Conservation (phyloP, 2,797 vertebrate genomes). For the Merluccius polli region DNA sequence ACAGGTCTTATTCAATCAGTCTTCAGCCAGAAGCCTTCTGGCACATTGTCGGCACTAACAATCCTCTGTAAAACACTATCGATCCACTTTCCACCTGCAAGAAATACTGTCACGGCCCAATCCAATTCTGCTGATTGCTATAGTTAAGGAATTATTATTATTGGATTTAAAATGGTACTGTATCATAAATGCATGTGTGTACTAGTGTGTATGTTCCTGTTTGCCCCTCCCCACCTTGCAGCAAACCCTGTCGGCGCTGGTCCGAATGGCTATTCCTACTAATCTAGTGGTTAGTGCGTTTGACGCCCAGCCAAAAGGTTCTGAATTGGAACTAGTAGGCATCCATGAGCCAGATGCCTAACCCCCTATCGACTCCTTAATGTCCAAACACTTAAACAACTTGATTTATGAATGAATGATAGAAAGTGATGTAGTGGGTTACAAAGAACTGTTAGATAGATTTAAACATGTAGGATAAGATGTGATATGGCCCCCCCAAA, state of each 20-base stretch:
- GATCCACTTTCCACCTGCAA: neutral
- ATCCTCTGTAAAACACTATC: neutral
- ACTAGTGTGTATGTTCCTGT: neutral
- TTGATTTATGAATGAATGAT: neutral
- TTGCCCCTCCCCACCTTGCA: neutral
- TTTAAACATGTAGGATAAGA: too few species aligned
- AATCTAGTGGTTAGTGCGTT: neutral
- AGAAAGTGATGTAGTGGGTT: neutral
- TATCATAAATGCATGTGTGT: neutral
- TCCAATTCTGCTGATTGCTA: neutral
- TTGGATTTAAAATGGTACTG: neutral
- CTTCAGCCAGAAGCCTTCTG: neutral
- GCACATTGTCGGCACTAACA: neutral
- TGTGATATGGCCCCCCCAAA: too few species aligned
- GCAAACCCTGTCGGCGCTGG: neutral
- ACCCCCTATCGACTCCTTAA: neutral
- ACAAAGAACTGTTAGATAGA: too few species aligned
- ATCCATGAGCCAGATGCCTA: neutral
- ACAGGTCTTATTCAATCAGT: neutral
- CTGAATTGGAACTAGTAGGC: neutral
- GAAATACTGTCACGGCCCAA: neutral
- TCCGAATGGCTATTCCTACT: neutral
- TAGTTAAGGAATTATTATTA: neutral
- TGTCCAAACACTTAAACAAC: neutral
- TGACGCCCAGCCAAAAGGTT: neutral